Evolutionary conservation across 2,113 vertebrate species (phyloP).

Genomic region (Stigmatopora argus): DNA sequence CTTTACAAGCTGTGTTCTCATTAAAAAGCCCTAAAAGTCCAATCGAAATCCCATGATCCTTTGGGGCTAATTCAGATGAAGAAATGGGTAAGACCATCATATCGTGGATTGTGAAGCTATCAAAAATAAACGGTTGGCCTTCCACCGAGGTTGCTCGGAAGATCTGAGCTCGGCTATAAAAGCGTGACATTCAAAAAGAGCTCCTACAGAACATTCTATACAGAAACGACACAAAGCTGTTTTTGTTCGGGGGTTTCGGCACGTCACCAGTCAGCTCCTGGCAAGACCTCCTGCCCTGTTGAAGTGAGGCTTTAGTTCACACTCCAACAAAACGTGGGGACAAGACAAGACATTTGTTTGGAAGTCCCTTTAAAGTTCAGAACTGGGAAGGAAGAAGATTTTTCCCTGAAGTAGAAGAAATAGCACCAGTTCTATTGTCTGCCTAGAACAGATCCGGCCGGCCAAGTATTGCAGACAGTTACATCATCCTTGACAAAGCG

Average conservation of each 20-base stretch:
- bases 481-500: conserved; percentile 11
- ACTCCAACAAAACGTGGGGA: conserved; percentile 14
- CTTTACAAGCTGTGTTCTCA: conserved; percentile 24
- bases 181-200: conserved; percentile 29
- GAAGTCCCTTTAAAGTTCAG: conserved; percentile 19
- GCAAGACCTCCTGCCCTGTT: neutral
- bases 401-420: conserved; percentile 25
- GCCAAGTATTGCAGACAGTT: conserved; percentile 12
- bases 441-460: conserved; percentile 15
- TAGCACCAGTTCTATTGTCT: neutral
- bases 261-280: conserved; percentile 16
- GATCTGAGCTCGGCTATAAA: neutral
- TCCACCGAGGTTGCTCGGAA: neutral
- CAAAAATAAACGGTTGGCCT: neutral
- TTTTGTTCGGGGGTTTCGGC: conserved; percentile 37
- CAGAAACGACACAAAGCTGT: conserved; percentile 40
- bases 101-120: neutral
- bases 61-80: neutral
- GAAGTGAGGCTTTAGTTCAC: neutral
- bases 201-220: conserved; percentile 22
- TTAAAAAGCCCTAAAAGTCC: neutral
- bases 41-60: neutral
- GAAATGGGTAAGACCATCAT: no score
- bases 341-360: conserved; percentile 7
- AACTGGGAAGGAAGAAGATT: conserved; percentile 13